These are phyloP conservation scores for Orestias chungarensis DNA, from an alignment of 2,797 vertebrate species.

Conservation along the genomic window DNA sequence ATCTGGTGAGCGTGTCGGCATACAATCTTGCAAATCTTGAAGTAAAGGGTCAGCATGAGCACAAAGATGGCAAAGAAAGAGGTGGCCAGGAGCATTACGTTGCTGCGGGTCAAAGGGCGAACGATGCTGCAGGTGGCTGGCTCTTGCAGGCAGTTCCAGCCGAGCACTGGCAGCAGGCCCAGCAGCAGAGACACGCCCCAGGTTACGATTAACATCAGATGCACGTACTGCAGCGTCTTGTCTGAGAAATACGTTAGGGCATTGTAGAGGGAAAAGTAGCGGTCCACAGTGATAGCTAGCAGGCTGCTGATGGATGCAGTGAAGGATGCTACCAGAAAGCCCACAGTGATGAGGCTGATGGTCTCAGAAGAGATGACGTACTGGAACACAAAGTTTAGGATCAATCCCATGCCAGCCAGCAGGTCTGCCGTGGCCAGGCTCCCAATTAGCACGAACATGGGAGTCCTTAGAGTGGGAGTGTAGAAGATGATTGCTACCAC, in stretches of 20 bases:
- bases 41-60: slow-evolving; percentile 95
- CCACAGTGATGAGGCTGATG: slow-evolving; percentile 93
- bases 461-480: slow-evolving; percentile 91
- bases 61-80: slow-evolving; percentile 92
- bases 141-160: slow-evolving; percentile 95
- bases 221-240: slow-evolving; percentile 90
- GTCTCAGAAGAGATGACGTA: slow-evolving; percentile 94
- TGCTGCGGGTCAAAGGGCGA: slow-evolving; percentile 89
- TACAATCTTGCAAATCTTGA: slow-evolving; percentile 97
- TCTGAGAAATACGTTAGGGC: slow-evolving; percentile 97
- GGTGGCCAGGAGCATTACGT: slow-evolving; percentile 88
- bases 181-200: slow-evolving; percentile 93
- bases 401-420: slow-evolving; percentile 93
- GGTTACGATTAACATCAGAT: slow-evolving; percentile 88
- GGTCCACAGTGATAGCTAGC: slow-evolving; percentile 95
- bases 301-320: slow-evolving; percentile 96
- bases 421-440: slow-evolving; percentile 96
- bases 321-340: slow-evolving; percentile 97
- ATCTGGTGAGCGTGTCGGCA: slow-evolving; percentile 97
- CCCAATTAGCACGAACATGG: slow-evolving; percentile 97
- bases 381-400: slow-evolving; percentile 96
- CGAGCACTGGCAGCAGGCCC: slow-evolving; percentile 91
- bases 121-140: slow-evolving; percentile 90
- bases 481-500: slow-evolving; percentile 97
- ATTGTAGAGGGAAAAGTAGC: slow-evolving; percentile 96